phyloP scores from a whole-genome alignment of 2,113 vertebrate species.

The Syngnathus typhle region DNA sequence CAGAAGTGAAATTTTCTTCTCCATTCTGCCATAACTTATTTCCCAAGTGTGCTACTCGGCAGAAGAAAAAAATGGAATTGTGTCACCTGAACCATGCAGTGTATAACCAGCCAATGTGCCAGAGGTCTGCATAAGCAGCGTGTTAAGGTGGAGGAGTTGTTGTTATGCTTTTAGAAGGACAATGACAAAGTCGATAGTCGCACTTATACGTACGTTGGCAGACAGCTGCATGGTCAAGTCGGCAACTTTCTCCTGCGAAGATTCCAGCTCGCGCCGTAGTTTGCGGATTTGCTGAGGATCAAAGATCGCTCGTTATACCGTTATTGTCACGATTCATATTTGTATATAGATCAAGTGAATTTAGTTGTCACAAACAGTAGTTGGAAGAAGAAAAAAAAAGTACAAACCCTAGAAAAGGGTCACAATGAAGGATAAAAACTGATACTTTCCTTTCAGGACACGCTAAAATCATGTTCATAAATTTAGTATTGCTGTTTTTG shows the following conservation, averaged over 20 bases:
- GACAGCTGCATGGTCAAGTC: slow-evolving; percentile 88
- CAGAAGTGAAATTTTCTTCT: too few relatives aligned
- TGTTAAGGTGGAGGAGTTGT: background rate
- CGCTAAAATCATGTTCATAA: too few relatives aligned
- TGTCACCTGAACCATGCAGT: background rate
- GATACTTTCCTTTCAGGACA: too few relatives aligned
- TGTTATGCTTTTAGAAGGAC: background rate
- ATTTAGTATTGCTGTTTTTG: too few relatives aligned
- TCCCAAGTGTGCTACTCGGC: background rate
- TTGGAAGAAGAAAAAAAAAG: background rate
- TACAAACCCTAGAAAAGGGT: background rate
- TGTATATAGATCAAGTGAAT: background rate
- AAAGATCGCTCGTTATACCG: background rate
- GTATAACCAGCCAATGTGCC: background rate
- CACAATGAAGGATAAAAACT: background rate
- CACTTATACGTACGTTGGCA: slow-evolving; percentile 79
- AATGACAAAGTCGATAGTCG: background rate
- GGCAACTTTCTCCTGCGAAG: slow-evolving; percentile 95
- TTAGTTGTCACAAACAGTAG: background rate
- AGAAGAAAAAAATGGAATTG: background rate
- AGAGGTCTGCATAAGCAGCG: background rate
- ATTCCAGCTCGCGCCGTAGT: slow-evolving; percentile 87
- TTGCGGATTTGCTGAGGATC: slow-evolving; percentile 89
- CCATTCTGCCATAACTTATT: background rate
- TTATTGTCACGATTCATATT: background rate